phyloP scores from a whole-genome alignment of 30 jellyfish, hydroid and myxozoan species.

The Hydractinia echinata region DNA sequence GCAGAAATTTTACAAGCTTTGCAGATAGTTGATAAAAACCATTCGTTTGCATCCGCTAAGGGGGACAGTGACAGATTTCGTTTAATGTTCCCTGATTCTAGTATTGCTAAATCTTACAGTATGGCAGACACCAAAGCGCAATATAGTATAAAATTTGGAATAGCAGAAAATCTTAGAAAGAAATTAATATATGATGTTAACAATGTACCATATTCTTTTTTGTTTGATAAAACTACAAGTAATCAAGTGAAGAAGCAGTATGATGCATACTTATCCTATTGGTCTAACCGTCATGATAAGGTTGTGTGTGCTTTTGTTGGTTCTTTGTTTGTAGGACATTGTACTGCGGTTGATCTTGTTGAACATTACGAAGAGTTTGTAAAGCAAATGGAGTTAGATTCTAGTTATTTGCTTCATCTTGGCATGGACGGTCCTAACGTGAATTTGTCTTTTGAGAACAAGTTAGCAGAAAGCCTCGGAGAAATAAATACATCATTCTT shows the following conservation, averaged over 20 bases:
- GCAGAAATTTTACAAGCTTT: too few relatives aligned
- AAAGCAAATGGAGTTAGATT: not conserved
- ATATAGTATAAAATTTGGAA: not conserved
- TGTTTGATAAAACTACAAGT: conserved; percentile 13
- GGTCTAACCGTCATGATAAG: not conserved
- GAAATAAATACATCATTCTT: not conserved
- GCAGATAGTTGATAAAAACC: too few relatives aligned
- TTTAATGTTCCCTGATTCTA: too few relatives aligned
- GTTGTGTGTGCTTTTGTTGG: not conserved
- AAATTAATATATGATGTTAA: conserved; percentile 2
- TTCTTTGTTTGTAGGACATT: conserved; percentile 5
- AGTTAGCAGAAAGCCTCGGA: not conserved
- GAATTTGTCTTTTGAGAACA: conserved; percentile 9
- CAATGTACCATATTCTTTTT: not conserved
- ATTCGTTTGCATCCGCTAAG: too few relatives aligned
- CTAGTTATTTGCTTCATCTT: not conserved
- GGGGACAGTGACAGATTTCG: too few relatives aligned
- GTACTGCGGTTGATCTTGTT: conserved; percentile 5
- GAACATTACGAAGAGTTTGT: too few relatives aligned
- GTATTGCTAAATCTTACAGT: too few relatives aligned
- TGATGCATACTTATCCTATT: conserved; percentile 12
- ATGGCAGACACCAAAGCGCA: conserved; percentile 9
- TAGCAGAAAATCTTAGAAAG: not conserved
- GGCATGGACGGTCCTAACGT: conserved; percentile 25
- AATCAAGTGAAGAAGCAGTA: conserved; percentile 5